These are phyloP conservation scores for Mallotus villosus DNA, from an alignment of 2,797 vertebrate genomes.

Conservation along the genomic window DNA sequence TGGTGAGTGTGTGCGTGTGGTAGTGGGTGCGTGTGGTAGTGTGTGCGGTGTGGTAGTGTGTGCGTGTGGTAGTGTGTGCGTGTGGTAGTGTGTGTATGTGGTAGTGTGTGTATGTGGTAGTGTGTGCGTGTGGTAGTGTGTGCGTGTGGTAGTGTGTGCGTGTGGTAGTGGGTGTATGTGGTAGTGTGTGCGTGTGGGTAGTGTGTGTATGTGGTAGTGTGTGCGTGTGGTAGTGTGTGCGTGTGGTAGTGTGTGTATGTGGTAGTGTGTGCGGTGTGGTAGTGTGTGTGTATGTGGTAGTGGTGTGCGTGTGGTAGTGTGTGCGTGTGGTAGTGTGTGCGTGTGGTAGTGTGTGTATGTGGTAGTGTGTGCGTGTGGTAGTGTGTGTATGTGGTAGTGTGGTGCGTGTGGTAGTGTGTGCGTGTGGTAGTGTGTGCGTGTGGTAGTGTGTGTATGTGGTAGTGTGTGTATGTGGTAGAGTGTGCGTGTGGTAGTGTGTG, in stretches of 20 bases:
- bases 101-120: background rate
- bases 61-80: background rate
- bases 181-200: background rate
- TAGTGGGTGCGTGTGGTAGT: constrained; percentile 12
- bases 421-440: background rate
- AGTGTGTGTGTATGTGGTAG: constrained; percentile 1
- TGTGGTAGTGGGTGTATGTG: too few relatives aligned
- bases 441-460: too few relatives aligned
- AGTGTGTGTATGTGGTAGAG: background rate
- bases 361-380: background rate
- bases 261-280: background rate
- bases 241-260: constrained; percentile 3
- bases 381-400: background rate
- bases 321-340: background rate
- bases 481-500: background rate
- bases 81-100: constrained; percentile 18
- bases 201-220: background rate
- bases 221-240: too few relatives aligned
- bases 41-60: too few relatives aligned
- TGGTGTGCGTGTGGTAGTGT: background rate
- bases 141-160: background rate
- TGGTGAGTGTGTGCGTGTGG: constrained; percentile 12
- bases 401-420: background rate
- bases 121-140: background rate
- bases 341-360: constrained; percentile 3